phyloP scores from a whole-genome alignment of 2,113 vertebrate genomes.

The Chionis minor region DNA sequence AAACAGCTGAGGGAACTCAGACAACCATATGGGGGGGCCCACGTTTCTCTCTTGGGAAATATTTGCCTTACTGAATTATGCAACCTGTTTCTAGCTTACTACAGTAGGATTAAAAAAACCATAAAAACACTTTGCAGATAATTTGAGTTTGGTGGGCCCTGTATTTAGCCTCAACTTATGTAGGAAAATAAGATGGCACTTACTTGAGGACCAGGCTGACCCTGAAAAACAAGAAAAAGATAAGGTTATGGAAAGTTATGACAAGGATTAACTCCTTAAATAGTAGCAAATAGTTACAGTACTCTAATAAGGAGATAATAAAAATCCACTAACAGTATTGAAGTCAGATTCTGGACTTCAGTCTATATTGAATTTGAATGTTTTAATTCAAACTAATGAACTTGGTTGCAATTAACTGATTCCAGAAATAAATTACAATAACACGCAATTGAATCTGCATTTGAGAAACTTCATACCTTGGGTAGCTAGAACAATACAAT shows the following conservation, averaged over 20 bases:
- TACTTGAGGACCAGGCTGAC: constrained; percentile 82
- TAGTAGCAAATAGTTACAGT: background rate
- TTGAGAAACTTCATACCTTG: background rate
- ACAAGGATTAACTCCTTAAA: background rate
- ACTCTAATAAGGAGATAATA: background rate
- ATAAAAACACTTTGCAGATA: background rate
- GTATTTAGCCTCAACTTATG: background rate
- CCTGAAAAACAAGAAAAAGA: constrained; percentile 70
- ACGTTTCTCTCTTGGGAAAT: constrained; percentile 70
- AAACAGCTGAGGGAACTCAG: constrained; percentile 67
- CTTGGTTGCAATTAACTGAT: background rate
- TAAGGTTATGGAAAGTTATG: constrained; percentile 28
- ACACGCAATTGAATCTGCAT: background rate
- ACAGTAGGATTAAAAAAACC: background rate
- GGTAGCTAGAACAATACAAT: background rate
- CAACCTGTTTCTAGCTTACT: constrained; percentile 58
- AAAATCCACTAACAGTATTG: background rate
- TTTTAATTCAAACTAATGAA: background rate
- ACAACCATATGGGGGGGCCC: constrained; percentile 59
- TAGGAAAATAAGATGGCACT: constrained; percentile 53
- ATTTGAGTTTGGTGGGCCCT: background rate
- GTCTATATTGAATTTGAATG: background rate
- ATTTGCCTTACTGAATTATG: constrained; percentile 63
- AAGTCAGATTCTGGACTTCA: background rate
- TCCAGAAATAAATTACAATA: background rate